A percentile compares a stretch with the other conserved stretches of the same genome.
Conservation (phyloP, 2,797 vertebrate genomes). For the Danio tinwini region DNA sequence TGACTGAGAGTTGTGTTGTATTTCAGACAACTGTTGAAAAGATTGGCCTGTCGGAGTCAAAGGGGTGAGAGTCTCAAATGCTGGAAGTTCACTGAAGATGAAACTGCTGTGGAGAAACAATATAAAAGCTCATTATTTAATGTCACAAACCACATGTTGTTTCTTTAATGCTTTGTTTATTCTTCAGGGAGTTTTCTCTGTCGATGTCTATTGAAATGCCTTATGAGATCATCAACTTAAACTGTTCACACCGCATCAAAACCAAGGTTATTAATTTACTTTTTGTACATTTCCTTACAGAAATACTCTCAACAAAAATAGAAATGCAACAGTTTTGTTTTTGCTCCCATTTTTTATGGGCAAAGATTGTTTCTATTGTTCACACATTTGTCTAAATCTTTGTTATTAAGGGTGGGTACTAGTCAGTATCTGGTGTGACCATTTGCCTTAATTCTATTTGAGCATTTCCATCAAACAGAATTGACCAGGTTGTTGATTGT, state of each 20-base stretch:
- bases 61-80: slow-evolving; percentile 73
- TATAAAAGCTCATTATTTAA: background rate
- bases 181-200: slow-evolving; percentile 78
- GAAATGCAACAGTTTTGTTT: too few relatives aligned
- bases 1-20: slow-evolving; percentile 40
- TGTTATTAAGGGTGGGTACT: too few relatives aligned
- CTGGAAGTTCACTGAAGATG: background rate
- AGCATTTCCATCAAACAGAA: too few relatives aligned
- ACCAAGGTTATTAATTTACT: slow-evolving; percentile 76
- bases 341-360: too few relatives aligned
- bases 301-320: background rate
- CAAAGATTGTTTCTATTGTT: too few relatives aligned
- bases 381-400: too few relatives aligned
- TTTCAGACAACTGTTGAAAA: slow-evolving; percentile 80
- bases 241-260: slow-evolving; percentile 78
- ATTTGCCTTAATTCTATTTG: too few relatives aligned
- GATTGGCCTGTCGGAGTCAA: slow-evolving; percentile 75
- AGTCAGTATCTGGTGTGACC: too few relatives aligned
- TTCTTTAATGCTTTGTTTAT: background rate
- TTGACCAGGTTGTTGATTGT: too few relatives aligned
- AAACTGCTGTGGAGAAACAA: background rate
- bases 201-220: slow-evolving; percentile 85
- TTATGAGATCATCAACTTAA: slow-evolving; percentile 74
- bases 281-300: background rate
- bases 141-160: background rate